Evolutionary conservation across 2,113 vertebrate species (phyloP).

Genomic region (Neotoma lepida): DNA sequence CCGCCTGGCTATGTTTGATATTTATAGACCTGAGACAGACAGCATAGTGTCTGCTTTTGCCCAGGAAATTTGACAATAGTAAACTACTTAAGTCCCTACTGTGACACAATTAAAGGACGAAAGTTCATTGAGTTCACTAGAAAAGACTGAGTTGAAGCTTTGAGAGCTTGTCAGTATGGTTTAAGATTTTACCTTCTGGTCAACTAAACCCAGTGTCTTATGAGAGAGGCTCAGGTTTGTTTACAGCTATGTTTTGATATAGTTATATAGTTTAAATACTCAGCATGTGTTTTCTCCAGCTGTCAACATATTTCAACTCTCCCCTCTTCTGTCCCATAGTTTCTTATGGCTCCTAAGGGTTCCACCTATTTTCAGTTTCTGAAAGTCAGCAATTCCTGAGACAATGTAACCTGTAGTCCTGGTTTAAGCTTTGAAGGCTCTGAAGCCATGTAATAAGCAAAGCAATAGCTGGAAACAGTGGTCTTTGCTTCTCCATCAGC

Average conservation of each 20-base stretch:
- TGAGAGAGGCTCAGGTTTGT: background rate
- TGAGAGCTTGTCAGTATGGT: conserved; percentile 14
- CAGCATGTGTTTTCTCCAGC: background rate
- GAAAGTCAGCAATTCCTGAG: conserved; percentile 23
- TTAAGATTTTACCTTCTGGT: background rate
- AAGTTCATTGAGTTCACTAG: conserved; percentile 34
- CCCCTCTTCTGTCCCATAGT: background rate
- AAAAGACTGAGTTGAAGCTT: conserved; percentile 19
- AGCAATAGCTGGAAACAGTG: background rate
- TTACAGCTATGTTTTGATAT: background rate
- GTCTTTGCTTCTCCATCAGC: background rate
- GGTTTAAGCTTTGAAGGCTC: conserved; percentile 23
- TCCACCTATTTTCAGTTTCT: background rate
- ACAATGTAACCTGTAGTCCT: background rate
- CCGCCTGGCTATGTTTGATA: too few relatives aligned
- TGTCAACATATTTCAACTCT: background rate
- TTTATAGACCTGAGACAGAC: background rate
- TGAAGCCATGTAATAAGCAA: background rate
- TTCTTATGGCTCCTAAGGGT: background rate
- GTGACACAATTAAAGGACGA: conserved; percentile 1
- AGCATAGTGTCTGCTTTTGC: background rate
- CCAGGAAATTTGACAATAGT: conserved; percentile 52
- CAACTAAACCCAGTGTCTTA: background rate
- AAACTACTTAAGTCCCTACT: background rate
- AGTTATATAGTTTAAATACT: background rate